Evolutionary conservation across 1,140 invertebrate genomes (phyloP).

Genomic region (Heliconius hermathena): DNA sequence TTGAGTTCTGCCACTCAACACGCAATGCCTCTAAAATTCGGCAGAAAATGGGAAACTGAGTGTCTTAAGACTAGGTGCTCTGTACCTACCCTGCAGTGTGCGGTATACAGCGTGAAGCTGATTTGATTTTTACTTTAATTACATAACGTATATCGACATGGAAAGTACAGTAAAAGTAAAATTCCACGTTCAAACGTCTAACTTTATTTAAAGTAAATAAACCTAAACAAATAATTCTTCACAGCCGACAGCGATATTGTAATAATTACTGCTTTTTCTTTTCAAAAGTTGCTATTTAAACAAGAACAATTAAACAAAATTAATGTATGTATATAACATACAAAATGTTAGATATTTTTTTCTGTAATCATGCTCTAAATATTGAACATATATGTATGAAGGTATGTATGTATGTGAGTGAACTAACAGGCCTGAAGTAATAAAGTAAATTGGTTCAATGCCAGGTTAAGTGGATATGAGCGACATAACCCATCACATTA

Average conservation of each 20-base stretch:
- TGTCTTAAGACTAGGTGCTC: too few relatives aligned
- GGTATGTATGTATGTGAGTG: background rate
- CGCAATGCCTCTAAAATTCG: too few relatives aligned
- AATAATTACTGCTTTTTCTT: conserved; percentile 5
- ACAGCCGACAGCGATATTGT: conserved; percentile 11
- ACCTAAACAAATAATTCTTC: conserved; percentile 20
- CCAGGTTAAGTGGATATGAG: conserved; percentile 38
- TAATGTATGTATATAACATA: background rate
- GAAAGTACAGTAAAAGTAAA: background rate
- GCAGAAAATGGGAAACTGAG: too few relatives aligned
- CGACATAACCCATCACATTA: conserved; percentile 41
- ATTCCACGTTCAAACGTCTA: background rate
- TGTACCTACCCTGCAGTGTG: too few relatives aligned
- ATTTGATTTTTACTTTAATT: too few relatives aligned
- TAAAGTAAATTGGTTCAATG: conserved; percentile 36
- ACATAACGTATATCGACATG: background rate
- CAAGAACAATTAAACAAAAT: background rate
- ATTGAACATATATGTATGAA: background rate
- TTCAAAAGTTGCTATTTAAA: background rate
- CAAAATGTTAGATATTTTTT: background rate
- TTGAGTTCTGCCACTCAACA: too few relatives aligned
- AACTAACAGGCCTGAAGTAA: conserved; percentile 7
- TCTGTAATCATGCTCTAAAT: background rate
- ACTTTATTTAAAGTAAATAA: conserved; percentile 16
- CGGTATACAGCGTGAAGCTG: too few relatives aligned